Base-by-base conservation (phyloP, 2,113 vertebrate genomes). In the Cacatua alba region DNA sequence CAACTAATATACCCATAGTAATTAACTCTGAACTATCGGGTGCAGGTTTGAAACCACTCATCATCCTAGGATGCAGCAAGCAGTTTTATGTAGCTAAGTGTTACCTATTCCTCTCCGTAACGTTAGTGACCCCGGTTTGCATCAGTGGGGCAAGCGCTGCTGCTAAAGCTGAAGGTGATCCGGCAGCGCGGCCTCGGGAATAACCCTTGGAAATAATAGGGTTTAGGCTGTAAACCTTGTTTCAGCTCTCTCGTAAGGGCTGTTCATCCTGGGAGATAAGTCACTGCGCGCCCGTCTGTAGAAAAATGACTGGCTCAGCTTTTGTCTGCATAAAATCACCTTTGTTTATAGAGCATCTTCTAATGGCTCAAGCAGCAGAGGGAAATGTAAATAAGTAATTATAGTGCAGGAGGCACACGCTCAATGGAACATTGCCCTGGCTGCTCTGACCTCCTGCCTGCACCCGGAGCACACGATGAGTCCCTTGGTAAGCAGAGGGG, bases 1-100 rank as follows among this genome's bases (percentile, higher is more conserved):
- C 96, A 92, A 95, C 93, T 87, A 71, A 95, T 95, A 67, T 35
- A 72, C 97, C 96, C 21, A 5, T n/a, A 77, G 70, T 97, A 97
- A 98, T 98, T 97, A 97, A 96, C 95, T 98, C 95, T 91, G 96
- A 97, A 96, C 97, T 97, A 97, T 90, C 97, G 95, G 96, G 95
- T 96, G 96, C 86, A 17, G 94, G 72, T 96, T 85, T 96, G 92
- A 97, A 97, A 95, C 91, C 90, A 95, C 95, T 64, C 83, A 88
- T 91, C 93, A 52, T 84, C 87, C 92, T 24, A 87, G 95, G 96
- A 75, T 96, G 97, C 86, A 53, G 62, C 91, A 84, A 92, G 79
- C 89, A 55, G 74, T 82, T 96, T 86, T 44, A 29, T 68, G 59
- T 62, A 43, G 93, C 87, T 82, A 52, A 77, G 37, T 23, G 72